Base-by-base conservation (phyloP, 2,113 vertebrate genomes). In the Rhinichthys klamathensis region DNA sequence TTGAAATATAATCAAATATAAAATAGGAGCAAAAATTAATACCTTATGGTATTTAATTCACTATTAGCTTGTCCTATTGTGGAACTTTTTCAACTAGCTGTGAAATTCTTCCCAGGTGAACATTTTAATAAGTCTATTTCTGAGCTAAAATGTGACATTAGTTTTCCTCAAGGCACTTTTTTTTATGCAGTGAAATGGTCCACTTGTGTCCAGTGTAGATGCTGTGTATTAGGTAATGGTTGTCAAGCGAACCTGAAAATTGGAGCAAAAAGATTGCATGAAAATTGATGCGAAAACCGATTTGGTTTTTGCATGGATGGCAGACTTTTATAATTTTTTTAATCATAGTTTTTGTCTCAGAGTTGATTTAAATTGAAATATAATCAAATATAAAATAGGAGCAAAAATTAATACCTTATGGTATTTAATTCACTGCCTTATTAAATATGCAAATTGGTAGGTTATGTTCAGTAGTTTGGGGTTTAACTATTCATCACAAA, bases 71-170 rank as follows among this genome's bases (percentile, higher is more conserved):
- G 80, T 38, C 65, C 25, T 72, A 67, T 49, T 77, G 27, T 69
- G 75, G 13, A 27, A 54, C 61, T 30, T 65, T 84, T 30, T 60
- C 30, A 56, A 44, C 32, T 58, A 41, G 70, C 78, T 82, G 41
- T 27, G 44, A 41, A 81, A 65, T 46, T 9, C 6, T 54, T 80
- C 9, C 56, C 35, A 49, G 58, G 65, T 60, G 27, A 67, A 81
- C 46, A 21, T 81, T 65, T n/a, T 65, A 21, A 46, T 11, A 60
- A 46, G 38, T n/a, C 10, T 49, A 32, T 35, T 30, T 67, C 7
- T 67, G 32, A 69, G 32, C 67, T 38, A 70, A 70, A 70, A 70
- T 21, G 30, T 69, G 35, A 35, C 32, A 38, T 70, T 21, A 23
- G 9, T 70, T 38, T 70, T 70, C 67, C 32, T 38, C 4, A 38